Conservation (phyloP, 1,140 invertebrate genomes). For the Eriosoma lanigerum region DNA sequence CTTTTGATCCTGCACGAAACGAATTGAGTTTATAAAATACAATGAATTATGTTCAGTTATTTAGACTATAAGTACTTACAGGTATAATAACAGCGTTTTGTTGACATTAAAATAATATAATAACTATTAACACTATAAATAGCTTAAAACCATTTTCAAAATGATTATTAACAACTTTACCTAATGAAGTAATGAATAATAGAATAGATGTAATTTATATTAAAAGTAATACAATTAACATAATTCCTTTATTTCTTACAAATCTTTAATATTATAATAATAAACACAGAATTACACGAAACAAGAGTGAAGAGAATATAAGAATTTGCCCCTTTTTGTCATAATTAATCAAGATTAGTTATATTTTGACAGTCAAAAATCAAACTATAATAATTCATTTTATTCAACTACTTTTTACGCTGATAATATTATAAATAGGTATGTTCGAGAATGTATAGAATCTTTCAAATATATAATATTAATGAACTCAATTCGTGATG, state of each 20-base stretch:
- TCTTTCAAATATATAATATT: background rate
- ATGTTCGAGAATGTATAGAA: background rate
- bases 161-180: too few relatives aligned
- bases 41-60: conserved; percentile 23
- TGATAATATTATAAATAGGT: background rate
- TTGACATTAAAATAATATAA: background rate
- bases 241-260: too few relatives aligned
- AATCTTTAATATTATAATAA: too few relatives aligned
- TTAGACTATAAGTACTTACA: background rate
- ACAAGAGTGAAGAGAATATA: too few relatives aligned
- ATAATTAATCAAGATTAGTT: background rate
- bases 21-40: background rate
- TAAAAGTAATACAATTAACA: too few relatives aligned
- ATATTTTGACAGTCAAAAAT: background rate
- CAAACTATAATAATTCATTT: background rate
- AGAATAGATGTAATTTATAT: too few relatives aligned
- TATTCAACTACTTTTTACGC: background rate
- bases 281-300: too few relatives aligned
- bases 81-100: background rate
- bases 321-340: too few relatives aligned
- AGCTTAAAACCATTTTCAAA: too few relatives aligned
- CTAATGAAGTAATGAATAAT: too few relatives aligned
- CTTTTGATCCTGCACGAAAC: conserved; percentile 8
- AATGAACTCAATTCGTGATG: background rate
- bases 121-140: too few relatives aligned